Evolutionary conservation across 2,888 invertebrate species (phyloP).

Genomic region (Epistrophella euchroma): DNA sequence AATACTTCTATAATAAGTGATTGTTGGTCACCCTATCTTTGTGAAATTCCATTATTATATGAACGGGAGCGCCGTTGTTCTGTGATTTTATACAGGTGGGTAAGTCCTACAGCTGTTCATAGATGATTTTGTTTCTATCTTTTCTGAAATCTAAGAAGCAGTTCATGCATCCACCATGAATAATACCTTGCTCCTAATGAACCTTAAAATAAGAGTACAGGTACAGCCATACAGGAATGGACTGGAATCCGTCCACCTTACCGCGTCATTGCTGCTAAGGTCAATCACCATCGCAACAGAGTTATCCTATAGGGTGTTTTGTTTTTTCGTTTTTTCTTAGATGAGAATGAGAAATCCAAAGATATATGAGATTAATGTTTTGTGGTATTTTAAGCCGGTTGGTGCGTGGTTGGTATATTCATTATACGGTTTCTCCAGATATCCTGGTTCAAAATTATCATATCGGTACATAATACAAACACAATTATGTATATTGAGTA

Average conservation of each 20-base stretch:
- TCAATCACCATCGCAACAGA: constrained; percentile 2
- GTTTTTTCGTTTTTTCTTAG: constrained; percentile 1
- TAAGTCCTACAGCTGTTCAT: neutral
- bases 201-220: constrained; percentile 63
- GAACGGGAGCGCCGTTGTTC: constrained; percentile 36
- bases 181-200: constrained; percentile 51
- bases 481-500: neutral
- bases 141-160: constrained; percentile 30
- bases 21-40: neutral
- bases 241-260: constrained; percentile 57
- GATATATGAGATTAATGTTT: constrained; percentile 66
- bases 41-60: neutral
- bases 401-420: constrained; percentile 54
- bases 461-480: neutral
- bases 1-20: neutral
- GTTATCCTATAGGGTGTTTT: constrained; percentile 38
- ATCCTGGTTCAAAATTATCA: neutral
- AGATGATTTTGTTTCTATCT: constrained; percentile 31
- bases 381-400: constrained; percentile 53
- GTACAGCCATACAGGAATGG: constrained; percentile 65
- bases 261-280: constrained; percentile 23
- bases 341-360: constrained; percentile 30
- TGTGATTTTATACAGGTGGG: constrained; percentile 57
- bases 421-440: constrained; percentile 34
- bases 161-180: constrained; percentile 26